Evolutionary conservation across 2,113 vertebrate species (phyloP), one percentile per base, ranked within the genome.

Genomic region (Nothocercus julius): DNA sequence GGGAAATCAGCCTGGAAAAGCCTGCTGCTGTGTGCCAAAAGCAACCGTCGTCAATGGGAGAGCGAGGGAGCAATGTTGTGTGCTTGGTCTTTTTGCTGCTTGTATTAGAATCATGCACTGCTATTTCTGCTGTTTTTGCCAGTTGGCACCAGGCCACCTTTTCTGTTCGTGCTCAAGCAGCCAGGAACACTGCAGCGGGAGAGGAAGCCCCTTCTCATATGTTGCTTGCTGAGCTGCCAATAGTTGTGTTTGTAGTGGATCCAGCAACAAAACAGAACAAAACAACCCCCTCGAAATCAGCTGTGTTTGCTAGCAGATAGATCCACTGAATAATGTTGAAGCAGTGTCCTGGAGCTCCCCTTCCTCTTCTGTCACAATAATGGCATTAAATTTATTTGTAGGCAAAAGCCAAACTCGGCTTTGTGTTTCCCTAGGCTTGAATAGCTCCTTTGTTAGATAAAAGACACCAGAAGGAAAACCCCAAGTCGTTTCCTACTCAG

Each of bases 61-160:
- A 91, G 79, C 76, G 36, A 45, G 44, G 47, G 87, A 59, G 79
- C 70, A 64, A 84, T 80, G 92, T 85, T 96, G 97, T 96, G 77
- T 77, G 93, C 94, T 88, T 93, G 83, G 89, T 93, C 97, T 97
- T 97, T 97, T 97, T 95, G 90, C 96, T 96, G 96, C 97, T 97
- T 93, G 91, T 97, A 93, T 97, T 97, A 98, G 97, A 97, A 95
- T 97, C 97, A 96, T 94, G 90, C 54, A 22, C 95, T 97, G 97
- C 97, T 97, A 90, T 97, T 98, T 95, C 93, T 91, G 87, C 92
- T 92, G 73, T 90, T 97, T 78, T 93, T 98, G 98, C 98, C 98
- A 98, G 2, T 79, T 99, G 98, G 98, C 98, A 73, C 62, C 69
- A 54, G 36, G 97, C 98, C 98, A 98, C 95, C 93, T 95, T 96